Conservation (phyloP, 2,797 vertebrate species). For the Catamblyrhynchus diadema region DNA sequence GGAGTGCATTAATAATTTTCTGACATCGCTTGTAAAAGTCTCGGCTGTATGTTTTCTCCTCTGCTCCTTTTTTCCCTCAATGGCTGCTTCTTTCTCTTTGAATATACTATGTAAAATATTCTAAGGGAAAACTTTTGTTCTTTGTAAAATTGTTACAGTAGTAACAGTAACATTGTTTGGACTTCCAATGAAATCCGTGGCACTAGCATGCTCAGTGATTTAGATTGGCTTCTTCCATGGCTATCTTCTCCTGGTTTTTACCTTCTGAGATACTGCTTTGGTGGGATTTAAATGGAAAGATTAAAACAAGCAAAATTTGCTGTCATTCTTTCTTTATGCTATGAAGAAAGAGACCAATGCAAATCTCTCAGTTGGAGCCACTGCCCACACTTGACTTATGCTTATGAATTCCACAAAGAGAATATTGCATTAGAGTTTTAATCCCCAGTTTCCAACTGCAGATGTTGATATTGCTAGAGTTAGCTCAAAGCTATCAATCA, state of each 20-base stretch:
- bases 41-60: background rate
- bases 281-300: conserved; percentile 13
- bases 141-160: background rate
- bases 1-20: background rate
- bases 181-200: background rate
- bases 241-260: background rate
- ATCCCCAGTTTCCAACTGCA: conserved; percentile 62
- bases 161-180: background rate
- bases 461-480: conserved; percentile 66
- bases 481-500: conserved; percentile 75
- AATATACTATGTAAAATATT: background rate
- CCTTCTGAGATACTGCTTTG: background rate
- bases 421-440: conserved; percentile 68
- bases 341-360: background rate
- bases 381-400: conserved; percentile 56
- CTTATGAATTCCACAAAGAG: conserved; percentile 64
- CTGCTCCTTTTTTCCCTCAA: background rate
- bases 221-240: background rate
- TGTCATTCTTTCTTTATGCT: conserved; percentile 22
- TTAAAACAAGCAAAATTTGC: background rate
- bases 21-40: background rate
- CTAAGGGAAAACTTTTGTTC: background rate
- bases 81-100: background rate
- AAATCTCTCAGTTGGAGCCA: conserved; percentile 21
- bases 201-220: background rate